These are phyloP conservation scores for Podilymbus podiceps DNA, from an alignment of 2,113 vertebrate genomes.

Conservation along the genomic window DNA sequence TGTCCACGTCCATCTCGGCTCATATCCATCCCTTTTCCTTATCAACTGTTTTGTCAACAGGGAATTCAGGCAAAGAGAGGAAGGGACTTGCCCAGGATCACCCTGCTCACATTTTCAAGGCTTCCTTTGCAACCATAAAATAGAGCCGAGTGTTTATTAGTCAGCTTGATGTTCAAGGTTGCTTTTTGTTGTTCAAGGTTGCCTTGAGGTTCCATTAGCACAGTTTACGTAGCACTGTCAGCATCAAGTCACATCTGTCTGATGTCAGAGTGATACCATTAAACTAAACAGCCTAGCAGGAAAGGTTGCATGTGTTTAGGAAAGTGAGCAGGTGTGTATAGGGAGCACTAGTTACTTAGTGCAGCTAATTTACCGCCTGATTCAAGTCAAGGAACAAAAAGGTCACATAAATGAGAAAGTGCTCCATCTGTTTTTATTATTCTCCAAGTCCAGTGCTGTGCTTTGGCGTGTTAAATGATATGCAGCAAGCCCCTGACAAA, in stretches of 20 bases:
- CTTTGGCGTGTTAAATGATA: neutral
- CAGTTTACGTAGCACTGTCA: neutral
- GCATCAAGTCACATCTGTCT: neutral
- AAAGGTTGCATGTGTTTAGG: neutral
- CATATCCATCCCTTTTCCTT: neutral
- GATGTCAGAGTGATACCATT: neutral
- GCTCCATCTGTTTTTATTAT: constrained; percentile 51
- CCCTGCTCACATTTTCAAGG: neutral
- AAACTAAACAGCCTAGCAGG: neutral
- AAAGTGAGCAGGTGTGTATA: neutral
- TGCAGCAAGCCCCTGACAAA: neutral
- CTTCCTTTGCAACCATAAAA: neutral
- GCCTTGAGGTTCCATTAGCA: neutral
- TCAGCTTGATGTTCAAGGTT: neutral
- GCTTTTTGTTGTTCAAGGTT: neutral
- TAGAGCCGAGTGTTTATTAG: accelerated
- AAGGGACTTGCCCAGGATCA: neutral
- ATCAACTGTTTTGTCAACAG: neutral
- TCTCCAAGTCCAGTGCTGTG: neutral
- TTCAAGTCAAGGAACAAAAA: constrained; percentile 26
- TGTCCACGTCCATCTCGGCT: neutral
- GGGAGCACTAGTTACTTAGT: neutral
- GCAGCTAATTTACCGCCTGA: neutral
- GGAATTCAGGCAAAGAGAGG: neutral
- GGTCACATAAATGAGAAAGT: neutral